These are phyloP conservation scores for Sinocyclocheilus anophthalmus DNA, from an alignment of 2,113 vertebrate genomes.

Conservation along the genomic window DNA sequence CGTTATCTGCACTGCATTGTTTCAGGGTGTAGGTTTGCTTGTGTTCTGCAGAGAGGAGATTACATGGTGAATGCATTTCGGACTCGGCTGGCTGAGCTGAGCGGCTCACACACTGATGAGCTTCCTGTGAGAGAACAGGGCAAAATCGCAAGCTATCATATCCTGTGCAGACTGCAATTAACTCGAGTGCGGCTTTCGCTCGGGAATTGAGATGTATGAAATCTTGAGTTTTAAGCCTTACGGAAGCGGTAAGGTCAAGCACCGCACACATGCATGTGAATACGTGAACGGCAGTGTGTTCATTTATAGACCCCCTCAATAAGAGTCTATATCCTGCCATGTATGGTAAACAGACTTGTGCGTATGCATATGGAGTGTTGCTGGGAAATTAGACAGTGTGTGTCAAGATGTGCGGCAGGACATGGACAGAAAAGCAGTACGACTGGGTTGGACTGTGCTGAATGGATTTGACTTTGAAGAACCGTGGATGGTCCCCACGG, in stretches of 20 bases:
- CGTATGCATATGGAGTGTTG: constrained; percentile 15
- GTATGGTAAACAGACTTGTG: constrained; percentile 42
- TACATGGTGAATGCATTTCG: constrained; percentile 39
- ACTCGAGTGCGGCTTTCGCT: constrained; percentile 53
- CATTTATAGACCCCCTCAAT: constrained; percentile 31
- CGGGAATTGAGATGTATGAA: constrained; percentile 49
- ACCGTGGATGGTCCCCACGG: constrained; percentile 39
- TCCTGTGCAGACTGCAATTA: constrained; percentile 53
- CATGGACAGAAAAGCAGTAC: constrained; percentile 48
- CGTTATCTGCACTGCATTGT: constrained; percentile 53
- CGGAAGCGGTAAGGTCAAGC: constrained; percentile 28
- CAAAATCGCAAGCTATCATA: constrained; percentile 44
- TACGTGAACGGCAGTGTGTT: constrained; percentile 1
- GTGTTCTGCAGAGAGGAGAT: constrained; percentile 57
- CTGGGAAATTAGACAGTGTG: background rate
- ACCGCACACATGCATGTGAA: constrained; percentile 13
- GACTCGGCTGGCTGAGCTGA: constrained; percentile 45
- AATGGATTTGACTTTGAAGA: constrained; percentile 48
- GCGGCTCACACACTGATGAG: constrained; percentile 54
- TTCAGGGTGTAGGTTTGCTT: constrained; percentile 47
- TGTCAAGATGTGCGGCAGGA: constrained; percentile 32
- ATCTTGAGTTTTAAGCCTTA: constrained; percentile 44
- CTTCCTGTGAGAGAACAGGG: constrained; percentile 47
- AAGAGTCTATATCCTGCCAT: constrained; percentile 13
- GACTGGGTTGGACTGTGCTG: constrained; percentile 4